phyloP scores from a whole-genome alignment of 2,113 vertebrate genomes.

The Crotalus helleri region DNA sequence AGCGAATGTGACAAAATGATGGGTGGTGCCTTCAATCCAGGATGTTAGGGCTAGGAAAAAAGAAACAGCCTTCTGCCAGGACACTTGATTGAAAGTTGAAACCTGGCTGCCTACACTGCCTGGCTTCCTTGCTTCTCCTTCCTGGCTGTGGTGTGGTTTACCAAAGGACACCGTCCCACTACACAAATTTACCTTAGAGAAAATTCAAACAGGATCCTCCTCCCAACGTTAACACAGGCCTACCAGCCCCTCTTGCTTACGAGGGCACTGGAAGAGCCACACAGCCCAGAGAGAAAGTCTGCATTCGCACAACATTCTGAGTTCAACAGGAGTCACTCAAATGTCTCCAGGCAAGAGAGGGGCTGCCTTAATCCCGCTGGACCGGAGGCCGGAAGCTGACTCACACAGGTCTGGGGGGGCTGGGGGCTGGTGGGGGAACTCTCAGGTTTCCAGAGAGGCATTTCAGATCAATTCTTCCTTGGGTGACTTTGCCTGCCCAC shows the following conservation, averaged over 20 bases:
- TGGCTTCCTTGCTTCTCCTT: background rate
- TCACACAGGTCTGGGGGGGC: background rate
- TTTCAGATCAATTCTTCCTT: background rate
- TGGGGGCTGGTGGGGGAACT: fast-evolving
- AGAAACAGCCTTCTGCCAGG: background rate
- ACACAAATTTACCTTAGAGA: background rate
- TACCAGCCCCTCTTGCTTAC: background rate
- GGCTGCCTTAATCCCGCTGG: background rate
- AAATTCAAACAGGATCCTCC: background rate
- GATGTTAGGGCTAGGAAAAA: background rate
- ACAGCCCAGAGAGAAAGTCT: background rate
- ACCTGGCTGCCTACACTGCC: too few relatives aligned
- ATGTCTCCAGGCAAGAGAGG: background rate
- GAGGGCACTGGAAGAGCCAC: background rate
- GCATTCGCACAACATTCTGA: background rate
- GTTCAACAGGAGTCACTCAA: too few relatives aligned
- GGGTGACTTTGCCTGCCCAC: background rate
- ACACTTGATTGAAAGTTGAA: background rate
- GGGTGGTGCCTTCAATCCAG: background rate
- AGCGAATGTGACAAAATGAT: too few relatives aligned
- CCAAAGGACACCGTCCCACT: background rate
- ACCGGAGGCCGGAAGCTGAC: background rate
- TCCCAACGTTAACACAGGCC: background rate
- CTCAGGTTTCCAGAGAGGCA: background rate
- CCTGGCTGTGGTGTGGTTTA: background rate